These are phyloP conservation scores for Cuniculus paca DNA, from an alignment of 2,797 vertebrate genomes.

Conservation along the genomic window DNA sequence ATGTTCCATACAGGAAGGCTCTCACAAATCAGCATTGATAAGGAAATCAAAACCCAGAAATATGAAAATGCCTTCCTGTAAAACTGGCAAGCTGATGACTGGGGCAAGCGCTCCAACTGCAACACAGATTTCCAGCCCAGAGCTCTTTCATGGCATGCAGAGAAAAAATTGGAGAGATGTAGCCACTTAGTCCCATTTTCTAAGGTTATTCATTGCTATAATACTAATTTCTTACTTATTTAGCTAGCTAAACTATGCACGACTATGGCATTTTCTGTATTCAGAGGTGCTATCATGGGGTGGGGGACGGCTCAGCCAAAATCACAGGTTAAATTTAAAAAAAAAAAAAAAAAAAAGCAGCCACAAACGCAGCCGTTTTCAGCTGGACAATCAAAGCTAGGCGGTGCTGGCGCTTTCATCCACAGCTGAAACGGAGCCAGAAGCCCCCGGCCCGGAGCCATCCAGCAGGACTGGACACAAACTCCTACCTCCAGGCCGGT, in stretches of 20 bases:
- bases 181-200: conserved; percentile 20
- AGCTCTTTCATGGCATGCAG: neutral
- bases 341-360: neutral
- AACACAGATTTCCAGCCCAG: neutral
- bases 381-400: neutral
- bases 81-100: neutral
- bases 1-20: neutral
- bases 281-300: neutral
- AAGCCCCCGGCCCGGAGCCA: neutral
- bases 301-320: neutral
- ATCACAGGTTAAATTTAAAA: conserved; percentile 4
- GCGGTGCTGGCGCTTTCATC: neutral
- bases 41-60: conserved; percentile 1
- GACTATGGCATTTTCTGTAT: neutral
- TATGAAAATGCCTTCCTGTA: conserved; percentile 4
- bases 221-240: conserved; percentile 29
- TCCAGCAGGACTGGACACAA: neutral
- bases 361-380: neutral
- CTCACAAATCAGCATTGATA: conserved; percentile 4
- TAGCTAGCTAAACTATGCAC: neutral
- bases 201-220: conserved; percentile 15
- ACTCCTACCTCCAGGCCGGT: neutral
- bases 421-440: neutral
- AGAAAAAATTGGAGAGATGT: neutral
- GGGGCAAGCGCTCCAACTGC: neutral